These are phyloP conservation scores for Exaiptasia diaphana DNA, from an alignment of 64 coral and sea anemone genomes.

Conservation along the genomic window DNA sequence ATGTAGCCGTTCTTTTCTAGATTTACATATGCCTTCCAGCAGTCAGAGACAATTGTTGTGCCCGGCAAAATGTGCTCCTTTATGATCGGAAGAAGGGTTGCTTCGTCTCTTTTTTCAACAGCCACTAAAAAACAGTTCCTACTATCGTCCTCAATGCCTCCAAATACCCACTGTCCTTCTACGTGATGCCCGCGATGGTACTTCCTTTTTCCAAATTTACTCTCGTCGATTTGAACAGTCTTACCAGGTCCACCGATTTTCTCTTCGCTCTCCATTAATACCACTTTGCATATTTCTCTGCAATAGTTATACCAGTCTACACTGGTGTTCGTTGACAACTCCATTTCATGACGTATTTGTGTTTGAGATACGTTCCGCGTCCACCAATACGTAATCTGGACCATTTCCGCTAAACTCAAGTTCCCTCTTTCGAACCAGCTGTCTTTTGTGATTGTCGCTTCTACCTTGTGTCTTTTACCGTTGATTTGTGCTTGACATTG, in stretches of 20 bases:
- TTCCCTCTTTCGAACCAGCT: not conserved
- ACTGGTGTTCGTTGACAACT: not conserved
- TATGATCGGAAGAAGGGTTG: constrained; percentile 13
- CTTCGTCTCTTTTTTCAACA: not conserved
- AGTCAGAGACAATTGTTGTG: not conserved
- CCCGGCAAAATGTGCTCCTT: constrained; percentile 32
- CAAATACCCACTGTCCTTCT: constrained; percentile 22
- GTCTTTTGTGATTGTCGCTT: not conserved
- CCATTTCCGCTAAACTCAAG: not conserved
- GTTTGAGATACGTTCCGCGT: not conserved
- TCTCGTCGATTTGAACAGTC: too few species aligned
- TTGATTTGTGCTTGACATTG: not conserved
- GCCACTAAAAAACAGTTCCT: constrained; percentile 26
- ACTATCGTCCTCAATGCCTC: constrained; percentile 26
- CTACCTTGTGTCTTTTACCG: not conserved
- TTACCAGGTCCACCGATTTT: constrained; percentile 32
- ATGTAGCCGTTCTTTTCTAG: not conserved
- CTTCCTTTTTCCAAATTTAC: too few species aligned
- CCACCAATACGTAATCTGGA: not conserved
- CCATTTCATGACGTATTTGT: not conserved
- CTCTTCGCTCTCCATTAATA: constrained; percentile 11
- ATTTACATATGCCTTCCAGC: not conserved
- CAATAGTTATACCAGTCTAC: constrained; percentile 4
- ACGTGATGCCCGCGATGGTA: too few species aligned
- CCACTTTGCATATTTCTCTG: constrained; percentile 38